Percentiles rank a stretch among this genome's conserved stretches.
Conservation (phyloP, 2,113 vertebrate species). For the Bubalus kerabau region DNA sequence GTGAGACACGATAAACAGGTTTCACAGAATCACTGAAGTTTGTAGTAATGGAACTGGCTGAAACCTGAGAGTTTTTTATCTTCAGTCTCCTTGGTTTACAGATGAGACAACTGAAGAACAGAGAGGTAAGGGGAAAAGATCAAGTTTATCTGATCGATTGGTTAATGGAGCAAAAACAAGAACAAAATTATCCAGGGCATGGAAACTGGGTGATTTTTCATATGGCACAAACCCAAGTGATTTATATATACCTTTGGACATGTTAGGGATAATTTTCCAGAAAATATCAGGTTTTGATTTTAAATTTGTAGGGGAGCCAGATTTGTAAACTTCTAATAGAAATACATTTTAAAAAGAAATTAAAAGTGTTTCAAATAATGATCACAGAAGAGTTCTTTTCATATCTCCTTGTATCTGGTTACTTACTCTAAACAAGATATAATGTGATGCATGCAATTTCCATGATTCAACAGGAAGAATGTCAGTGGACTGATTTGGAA, state of each 20-base stretch:
- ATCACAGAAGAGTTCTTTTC: not conserved
- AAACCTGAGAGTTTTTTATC: not conserved
- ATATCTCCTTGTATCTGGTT: not conserved
- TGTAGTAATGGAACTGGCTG: not conserved
- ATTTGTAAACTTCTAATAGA: not conserved
- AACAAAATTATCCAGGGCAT: not conserved
- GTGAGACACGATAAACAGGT: not conserved
- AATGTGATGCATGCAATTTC: not conserved
- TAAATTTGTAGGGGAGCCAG: not conserved
- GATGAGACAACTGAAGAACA: not conserved
- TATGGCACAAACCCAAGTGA: not conserved
- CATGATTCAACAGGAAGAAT: not conserved
- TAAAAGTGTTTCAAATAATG: not conserved
- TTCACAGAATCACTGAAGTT: not conserved
- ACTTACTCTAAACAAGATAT: not conserved
- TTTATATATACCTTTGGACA: not conserved
- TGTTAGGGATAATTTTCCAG: no score
- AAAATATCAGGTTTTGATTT: not conserved
- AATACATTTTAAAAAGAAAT: not conserved
- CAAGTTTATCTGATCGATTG: not conserved
- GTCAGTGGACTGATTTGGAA: not conserved
- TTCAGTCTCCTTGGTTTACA: not conserved
- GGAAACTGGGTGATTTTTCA: not conserved
- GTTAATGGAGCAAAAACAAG: not conserved
- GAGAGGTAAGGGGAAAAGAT: not conserved